phyloP scores from a whole-genome alignment of 2,888 invertebrate species.

The Amblyjoppa proteus region DNA sequence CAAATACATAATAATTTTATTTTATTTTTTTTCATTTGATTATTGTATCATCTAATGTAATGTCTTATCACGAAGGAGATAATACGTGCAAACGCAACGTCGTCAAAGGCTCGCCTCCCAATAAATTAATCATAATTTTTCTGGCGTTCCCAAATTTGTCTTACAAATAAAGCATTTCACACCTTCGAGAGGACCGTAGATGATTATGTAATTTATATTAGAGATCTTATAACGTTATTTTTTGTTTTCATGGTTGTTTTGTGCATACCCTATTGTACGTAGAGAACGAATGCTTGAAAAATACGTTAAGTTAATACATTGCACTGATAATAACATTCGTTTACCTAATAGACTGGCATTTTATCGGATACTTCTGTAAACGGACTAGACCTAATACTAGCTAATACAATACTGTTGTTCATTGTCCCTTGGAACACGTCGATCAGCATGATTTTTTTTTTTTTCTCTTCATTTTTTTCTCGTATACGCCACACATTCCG shows the following conservation, averaged over 20 bases:
- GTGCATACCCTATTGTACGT: conserved; percentile 31
- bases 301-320: conserved; percentile 27
- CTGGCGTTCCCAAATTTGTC: conserved; percentile 9
- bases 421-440: conserved; percentile 27
- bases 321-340: conserved; percentile 31
- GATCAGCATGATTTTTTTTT: conserved; percentile 24
- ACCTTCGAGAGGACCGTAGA: conserved; percentile 11
- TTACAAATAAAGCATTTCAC: conserved; percentile 17
- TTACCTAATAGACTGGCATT: conserved; percentile 45
- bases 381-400: conserved; percentile 77
- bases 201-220: conserved; percentile 16
- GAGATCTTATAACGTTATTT: conserved; percentile 37
- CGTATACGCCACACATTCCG: conserved; percentile 23
- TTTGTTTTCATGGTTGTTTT: conserved; percentile 14
- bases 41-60: conserved; percentile 39
- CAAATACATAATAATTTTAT: conserved; percentile 71
- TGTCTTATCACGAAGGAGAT: conserved; percentile 64
- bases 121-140: conserved; percentile 55
- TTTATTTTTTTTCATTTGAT: conserved; percentile 62
- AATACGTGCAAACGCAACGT: conserved; percentile 59
- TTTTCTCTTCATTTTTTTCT: neutral
- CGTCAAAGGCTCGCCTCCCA: conserved; percentile 57
- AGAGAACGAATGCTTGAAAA: conserved; percentile 48
- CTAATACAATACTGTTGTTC: conserved; percentile 74
- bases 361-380: conserved; percentile 40